phyloP scores from a whole-genome alignment of 2,113 vertebrate genomes.

The Chaetops frenatus region DNA sequence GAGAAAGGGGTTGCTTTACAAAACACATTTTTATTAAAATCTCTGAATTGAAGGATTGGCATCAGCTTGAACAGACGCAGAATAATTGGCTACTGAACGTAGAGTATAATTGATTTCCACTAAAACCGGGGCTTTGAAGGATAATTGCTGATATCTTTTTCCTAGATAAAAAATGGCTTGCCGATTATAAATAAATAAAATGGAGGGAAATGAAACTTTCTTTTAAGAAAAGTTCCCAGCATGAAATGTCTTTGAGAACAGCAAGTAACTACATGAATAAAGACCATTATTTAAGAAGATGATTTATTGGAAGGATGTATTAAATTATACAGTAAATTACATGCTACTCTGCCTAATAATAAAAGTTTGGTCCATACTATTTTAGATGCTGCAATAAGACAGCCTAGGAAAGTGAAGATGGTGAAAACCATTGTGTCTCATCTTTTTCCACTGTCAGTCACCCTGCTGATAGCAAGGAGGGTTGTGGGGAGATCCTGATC shows the following conservation, averaged over 20 bases:
- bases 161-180: not conserved
- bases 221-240: not conserved
- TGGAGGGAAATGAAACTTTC: not conserved
- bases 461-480: not conserved
- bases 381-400: not conserved
- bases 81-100: not conserved
- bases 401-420: not conserved
- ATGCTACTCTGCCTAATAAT: not conserved
- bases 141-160: not conserved
- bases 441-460: not conserved
- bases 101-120: not conserved
- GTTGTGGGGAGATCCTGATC: not conserved
- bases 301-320: not conserved
- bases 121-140: not conserved
- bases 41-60: not conserved
- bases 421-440: not conserved
- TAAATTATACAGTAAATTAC: not conserved
- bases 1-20: not conserved
- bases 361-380: not conserved
- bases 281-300: not conserved
- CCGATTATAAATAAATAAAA: constrained; percentile 32
- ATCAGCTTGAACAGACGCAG: rapidly evolving
- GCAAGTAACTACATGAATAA: not conserved
- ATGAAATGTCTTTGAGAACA: not conserved
- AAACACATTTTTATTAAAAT: not conserved